Conservation (phyloP, 2,888 invertebrate species). For the Pyrgus malvae region DNA sequence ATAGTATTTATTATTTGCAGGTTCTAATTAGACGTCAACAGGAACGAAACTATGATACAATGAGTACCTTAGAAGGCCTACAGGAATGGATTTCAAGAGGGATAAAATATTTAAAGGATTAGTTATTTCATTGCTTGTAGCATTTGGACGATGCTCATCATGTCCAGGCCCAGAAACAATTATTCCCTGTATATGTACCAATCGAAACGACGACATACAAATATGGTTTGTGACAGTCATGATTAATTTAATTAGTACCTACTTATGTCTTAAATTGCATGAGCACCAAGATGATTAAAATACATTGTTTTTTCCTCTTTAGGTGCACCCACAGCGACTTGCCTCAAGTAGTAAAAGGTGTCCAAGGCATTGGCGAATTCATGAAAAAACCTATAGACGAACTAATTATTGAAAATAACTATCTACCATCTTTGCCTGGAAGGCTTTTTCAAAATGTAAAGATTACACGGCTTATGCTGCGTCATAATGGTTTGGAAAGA, state of each 20-base stretch:
- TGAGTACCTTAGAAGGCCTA: conserved; percentile 54
- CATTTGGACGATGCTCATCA: conserved; percentile 51
- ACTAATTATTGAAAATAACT: conserved; percentile 93
- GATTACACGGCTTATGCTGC: conserved; percentile 89
- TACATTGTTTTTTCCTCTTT: conserved; percentile 36
- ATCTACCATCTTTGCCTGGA: conserved; percentile 91
- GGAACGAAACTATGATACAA: conserved; percentile 58
- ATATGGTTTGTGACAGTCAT: conserved; percentile 90
- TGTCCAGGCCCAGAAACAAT: conserved; percentile 91
- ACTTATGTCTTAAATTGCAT: background rate
- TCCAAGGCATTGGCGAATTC: conserved; percentile 85
- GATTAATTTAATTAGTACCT: background rate
- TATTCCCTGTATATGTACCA: conserved; percentile 90
- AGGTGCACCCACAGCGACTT: conserved; percentile 97
- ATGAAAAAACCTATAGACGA: conserved; percentile 90
- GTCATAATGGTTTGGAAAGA: conserved; percentile 91
- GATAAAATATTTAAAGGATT: conserved; percentile 59
- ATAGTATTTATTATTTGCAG: too few species aligned
- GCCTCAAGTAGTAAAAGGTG: conserved; percentile 87
- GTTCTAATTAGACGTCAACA: conserved; percentile 1
- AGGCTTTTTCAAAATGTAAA: conserved; percentile 89
- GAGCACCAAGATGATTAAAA: background rate
- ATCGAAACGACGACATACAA: conserved; percentile 89
- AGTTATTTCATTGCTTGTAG: conserved; percentile 46
- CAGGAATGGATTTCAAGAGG: conserved; percentile 68